Evolutionary conservation across 2,113 vertebrate genomes (phyloP), one percentile per base, ranked within the genome.

Genomic region (Ardeotis arabs): DNA sequence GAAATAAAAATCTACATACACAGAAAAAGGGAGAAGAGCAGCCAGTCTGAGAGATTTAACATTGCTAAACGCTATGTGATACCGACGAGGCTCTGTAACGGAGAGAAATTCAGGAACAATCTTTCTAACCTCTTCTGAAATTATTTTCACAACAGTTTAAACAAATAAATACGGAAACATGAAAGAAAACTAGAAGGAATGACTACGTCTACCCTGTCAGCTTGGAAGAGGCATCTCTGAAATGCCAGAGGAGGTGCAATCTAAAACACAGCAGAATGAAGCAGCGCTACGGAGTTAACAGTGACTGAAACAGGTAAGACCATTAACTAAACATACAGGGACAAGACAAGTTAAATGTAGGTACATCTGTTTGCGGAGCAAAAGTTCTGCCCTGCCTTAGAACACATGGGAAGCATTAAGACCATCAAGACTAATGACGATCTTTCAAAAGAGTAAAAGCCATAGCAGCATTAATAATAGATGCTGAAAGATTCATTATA

Each of bases 381-480:
- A 39, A 82, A 89, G 62, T 66, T 84, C 76, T 49, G 13, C 39
- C 73, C 53, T 49, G 53, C 52, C 62, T 66, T 45, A 49, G 64
- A 80, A 64, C 21, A 24, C 7, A 25, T 13, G 49, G 49, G 56
- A 80, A 84, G 66, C 29, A 33, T 70, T 70, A 70, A 82, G 87
- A 80, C 41, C 53, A 39, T 66, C 70, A 64, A 74, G 67, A 52
- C 27, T 66, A 45, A 85, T 13, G n/a, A 77, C 8, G 7, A 55
- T 63, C 74, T 92, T 69, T 25, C 50, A 21, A 74, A 93, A 80
- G 74, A 87, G 66, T 77, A 87, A 91, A 91, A 94, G 78, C 77
- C 50, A 35, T 1, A 47, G 74, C 78, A 83, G 47, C 67, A 67
- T 94, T 63, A 89, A 94, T 74, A 91, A 95, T 74, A 79, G 52